Base-by-base conservation (phyloP, 2,113 vertebrate species). In the Melanocharis versteri region DNA sequence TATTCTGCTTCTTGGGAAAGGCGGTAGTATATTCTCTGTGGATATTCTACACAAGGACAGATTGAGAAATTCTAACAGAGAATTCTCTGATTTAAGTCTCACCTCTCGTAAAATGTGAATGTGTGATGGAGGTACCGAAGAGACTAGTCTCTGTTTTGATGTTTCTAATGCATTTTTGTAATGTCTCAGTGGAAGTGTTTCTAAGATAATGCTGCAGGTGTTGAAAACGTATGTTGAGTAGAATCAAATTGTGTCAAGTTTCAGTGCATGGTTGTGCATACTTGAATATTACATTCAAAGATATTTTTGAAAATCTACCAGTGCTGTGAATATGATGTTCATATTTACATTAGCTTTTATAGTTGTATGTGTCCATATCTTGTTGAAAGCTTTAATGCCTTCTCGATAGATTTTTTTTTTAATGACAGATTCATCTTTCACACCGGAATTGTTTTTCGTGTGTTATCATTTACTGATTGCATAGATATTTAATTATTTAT, bases 161-260 rank as follows among this genome's bases (percentile, higher is more conserved):
- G 33, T 83, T 73, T 78, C 51, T 83, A 39, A 78, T 54, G 33
- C 15, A 56, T 57, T 92, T 96, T 69, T 45, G 11, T 58, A 70
- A 62, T 31, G 8, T 83, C 64, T 90, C 56, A 47, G 58, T 73
- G 47, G 42, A 70, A 70, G 13, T 50, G 11, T 83, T 94, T 90
- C 64, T 83, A 44, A 77, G 54, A 51, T 81, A 83, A 20, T 58
- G 12, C 35, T 0, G 0, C 39, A 71, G 61, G 33, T 83, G 47
- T 65, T 78, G 27, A 89, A 81, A 81, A 71, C 2, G 0, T 73
- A 40, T 44, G 16, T 73, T 62, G 68, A 75, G 42, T 78, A 14
- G 60, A 92, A 89, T 89, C 42, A 62, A 83, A 90, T 86, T 83
- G 56, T 78, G 64, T 85, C 58, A 66, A 35, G 6, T 80, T 90